phyloP scores from a whole-genome alignment of 1,140 invertebrate genomes.

The Limonius californicus region DNA sequence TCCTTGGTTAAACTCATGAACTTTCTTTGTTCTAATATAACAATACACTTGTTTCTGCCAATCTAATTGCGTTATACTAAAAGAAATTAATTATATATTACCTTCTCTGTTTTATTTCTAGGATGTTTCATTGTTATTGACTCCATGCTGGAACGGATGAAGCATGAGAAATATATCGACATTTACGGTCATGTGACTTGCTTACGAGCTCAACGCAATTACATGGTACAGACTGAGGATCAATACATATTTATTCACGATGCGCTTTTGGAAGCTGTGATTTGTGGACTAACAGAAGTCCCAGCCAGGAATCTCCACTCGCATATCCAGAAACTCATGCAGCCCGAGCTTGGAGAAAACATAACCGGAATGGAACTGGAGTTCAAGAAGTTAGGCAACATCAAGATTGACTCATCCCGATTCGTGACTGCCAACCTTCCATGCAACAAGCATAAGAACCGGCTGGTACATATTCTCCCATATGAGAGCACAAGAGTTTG shows the following conservation, averaged over 20 bases:
- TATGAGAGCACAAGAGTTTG: slow-evolving; percentile 95
- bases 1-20: too few species aligned
- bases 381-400: slow-evolving; percentile 95
- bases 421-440: slow-evolving; percentile 95
- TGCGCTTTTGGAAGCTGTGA: slow-evolving; percentile 90
- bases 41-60: too few species aligned
- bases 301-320: slow-evolving; percentile 87
- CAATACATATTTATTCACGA: slow-evolving; percentile 99
- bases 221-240: slow-evolving; percentile 98
- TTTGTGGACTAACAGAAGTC: slow-evolving; percentile 92
- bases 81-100: slow-evolving; percentile 9
- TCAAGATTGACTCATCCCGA: slow-evolving; percentile 89
- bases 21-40: too few species aligned
- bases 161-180: slow-evolving; percentile 95
- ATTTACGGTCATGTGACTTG: slow-evolving; percentile 99
- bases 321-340: slow-evolving; percentile 91
- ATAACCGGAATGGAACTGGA: slow-evolving; percentile 97
- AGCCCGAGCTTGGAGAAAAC: slow-evolving; percentile 73
- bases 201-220: slow-evolving; percentile 92
- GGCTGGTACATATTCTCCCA: slow-evolving; percentile 94
- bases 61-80: too few species aligned
- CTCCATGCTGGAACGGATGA: slow-evolving; percentile 91
- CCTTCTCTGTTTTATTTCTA: slow-evolving; percentile 23
- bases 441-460: slow-evolving; percentile 97
- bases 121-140: slow-evolving; percentile 97